Evolutionary conservation across 2,113 vertebrate genomes (phyloP).

Genomic region (Callithrix jacchus): DNA sequence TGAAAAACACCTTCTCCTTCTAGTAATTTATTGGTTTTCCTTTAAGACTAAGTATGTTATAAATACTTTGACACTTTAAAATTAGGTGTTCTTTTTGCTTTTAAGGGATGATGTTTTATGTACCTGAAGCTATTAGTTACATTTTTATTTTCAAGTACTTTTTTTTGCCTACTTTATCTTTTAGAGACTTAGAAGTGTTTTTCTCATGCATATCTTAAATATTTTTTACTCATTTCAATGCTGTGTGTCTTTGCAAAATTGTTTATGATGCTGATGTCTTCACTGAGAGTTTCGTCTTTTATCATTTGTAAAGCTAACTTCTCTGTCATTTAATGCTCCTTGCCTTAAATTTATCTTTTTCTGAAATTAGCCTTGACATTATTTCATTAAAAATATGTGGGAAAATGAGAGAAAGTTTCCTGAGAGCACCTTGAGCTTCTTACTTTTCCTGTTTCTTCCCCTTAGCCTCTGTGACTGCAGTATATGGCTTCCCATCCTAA

Average conservation of each 20-base stretch:
- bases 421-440: background rate
- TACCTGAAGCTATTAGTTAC: background rate
- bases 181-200: background rate
- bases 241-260: background rate
- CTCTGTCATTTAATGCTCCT: background rate
- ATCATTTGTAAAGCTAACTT: background rate
- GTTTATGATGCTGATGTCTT: background rate
- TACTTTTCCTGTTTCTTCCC: background rate
- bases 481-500: background rate
- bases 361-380: background rate
- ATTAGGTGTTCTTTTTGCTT: background rate
- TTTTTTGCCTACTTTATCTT: background rate
- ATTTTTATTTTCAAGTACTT: background rate
- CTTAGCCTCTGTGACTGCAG: background rate
- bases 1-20: background rate
- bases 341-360: slow-evolving; percentile 24
- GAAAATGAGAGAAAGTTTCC: background rate
- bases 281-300: background rate
- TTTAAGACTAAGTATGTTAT: background rate
- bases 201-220: background rate
- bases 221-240: background rate
- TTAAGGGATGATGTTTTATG: background rate
- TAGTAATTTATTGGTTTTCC: background rate
- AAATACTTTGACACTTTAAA: background rate
- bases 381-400: background rate